phyloP scores from a whole-genome alignment of 1,140 invertebrate genomes.

The Triops cancriformis region DNA sequence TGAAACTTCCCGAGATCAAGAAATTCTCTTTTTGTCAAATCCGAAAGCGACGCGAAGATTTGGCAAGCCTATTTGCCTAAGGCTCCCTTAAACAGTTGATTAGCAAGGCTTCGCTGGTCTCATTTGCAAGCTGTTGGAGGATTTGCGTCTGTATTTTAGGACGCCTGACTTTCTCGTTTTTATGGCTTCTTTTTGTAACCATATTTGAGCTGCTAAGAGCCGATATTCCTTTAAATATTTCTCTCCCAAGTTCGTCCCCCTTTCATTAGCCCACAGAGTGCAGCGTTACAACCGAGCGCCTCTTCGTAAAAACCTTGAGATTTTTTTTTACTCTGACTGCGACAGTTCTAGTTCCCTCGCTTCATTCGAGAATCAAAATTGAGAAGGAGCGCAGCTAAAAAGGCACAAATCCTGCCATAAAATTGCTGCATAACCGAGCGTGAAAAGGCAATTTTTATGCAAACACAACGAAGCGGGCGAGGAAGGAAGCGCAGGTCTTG shows the following conservation, averaged over 20 bases:
- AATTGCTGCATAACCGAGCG: background rate
- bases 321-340: background rate
- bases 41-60: background rate
- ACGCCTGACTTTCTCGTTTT: background rate
- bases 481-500: background rate
- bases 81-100: background rate
- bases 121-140: background rate
- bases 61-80: background rate
- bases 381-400: background rate
- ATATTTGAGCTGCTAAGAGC: background rate
- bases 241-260: background rate
- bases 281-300: background rate
- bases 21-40: background rate
- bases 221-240: background rate
- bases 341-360: background rate
- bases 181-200: background rate
- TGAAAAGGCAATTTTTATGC: constrained; percentile 5
- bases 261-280: background rate
- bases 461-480: background rate
- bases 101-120: background rate
- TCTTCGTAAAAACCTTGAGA: background rate
- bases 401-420: background rate
- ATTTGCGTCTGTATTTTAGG: background rate
- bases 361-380: background rate
- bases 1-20: background rate